These are phyloP conservation scores for Eledona agricola DNA, from an alignment of 2,888 invertebrate species.

Conservation along the genomic window DNA sequence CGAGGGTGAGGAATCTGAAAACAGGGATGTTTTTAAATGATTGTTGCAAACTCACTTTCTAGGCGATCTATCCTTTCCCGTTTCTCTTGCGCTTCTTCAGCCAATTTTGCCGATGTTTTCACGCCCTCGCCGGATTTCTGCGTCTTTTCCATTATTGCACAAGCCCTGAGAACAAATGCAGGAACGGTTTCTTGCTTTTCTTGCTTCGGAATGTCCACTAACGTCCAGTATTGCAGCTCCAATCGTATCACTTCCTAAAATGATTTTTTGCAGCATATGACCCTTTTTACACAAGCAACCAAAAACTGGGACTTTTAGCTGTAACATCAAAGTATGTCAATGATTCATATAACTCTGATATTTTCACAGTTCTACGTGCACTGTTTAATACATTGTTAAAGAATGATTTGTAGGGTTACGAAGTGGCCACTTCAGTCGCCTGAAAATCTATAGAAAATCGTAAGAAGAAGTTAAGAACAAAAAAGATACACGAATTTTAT, in stretches of 20 bases:
- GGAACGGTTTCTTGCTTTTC: slow-evolving; percentile 94
- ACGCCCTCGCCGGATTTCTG: slow-evolving; percentile 90
- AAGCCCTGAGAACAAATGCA: slow-evolving; percentile 89
- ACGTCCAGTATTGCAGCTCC: slow-evolving; percentile 93
- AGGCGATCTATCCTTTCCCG: slow-evolving; percentile 86
- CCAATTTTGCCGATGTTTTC: slow-evolving; percentile 83
- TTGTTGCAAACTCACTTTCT: slow-evolving; percentile 73
- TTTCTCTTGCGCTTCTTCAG: slow-evolving; percentile 86
- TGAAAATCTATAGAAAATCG: no score
- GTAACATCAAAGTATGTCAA: no score
- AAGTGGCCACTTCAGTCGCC: no score
- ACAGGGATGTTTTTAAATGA: slow-evolving; percentile 6
- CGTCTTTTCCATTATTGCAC: slow-evolving; percentile 91
- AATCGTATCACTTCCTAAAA: slow-evolving; percentile 86
- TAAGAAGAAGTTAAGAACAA: no score
- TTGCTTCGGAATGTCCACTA: slow-evolving; percentile 92
- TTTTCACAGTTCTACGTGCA: no score
- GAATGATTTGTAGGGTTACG: no score
- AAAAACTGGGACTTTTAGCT: no score
- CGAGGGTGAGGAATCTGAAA: neutral
- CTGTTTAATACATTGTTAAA: no score
- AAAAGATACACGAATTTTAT: no score
- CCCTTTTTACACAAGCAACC: no score
- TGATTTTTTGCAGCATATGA: no score
- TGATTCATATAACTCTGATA: no score